phyloP scores from a whole-genome alignment of 2,797 vertebrate species.

The Danio kyathit region DNA sequence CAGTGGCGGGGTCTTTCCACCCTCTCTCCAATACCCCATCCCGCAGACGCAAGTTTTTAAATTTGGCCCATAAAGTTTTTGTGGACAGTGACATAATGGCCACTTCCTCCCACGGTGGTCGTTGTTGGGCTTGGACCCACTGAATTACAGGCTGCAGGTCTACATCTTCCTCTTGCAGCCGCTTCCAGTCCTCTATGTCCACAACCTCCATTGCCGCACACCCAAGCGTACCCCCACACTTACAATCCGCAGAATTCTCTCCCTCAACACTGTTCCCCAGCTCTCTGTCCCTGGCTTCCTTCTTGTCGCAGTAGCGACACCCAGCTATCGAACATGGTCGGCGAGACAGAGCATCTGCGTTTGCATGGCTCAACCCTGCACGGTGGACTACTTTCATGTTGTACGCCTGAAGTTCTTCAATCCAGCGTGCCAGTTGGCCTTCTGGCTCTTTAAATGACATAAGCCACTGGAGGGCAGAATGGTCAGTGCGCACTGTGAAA shows the following conservation, averaged over 20 bases:
- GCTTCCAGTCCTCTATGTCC: background rate
- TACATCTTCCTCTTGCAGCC: slow-evolving; percentile 39
- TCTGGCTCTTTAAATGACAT: slow-evolving; percentile 48
- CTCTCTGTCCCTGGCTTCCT: background rate
- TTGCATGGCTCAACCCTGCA: too few species aligned
- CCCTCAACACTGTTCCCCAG: background rate
- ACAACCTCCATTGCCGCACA: slow-evolving; percentile 11
- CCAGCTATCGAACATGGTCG: background rate
- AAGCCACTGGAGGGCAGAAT: slow-evolving; percentile 50
- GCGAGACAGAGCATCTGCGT: slow-evolving; percentile 35
- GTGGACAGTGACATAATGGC: background rate
- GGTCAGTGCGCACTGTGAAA: too few species aligned
- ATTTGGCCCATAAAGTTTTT: background rate
- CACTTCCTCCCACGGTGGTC: slow-evolving; percentile 29
- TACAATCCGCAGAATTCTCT: too few species aligned
- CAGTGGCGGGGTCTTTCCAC: slow-evolving; percentile 31
- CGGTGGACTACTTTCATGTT: slow-evolving; percentile 27
- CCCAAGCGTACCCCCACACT: background rate
- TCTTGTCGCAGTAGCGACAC: slow-evolving; percentile 17
- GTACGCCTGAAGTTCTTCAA: slow-evolving; percentile 21
- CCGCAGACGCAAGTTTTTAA: background rate
- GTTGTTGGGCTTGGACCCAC: slow-evolving; percentile 37
- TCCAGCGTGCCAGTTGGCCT: slow-evolving; percentile 13
- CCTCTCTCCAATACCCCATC: slow-evolving; percentile 45
- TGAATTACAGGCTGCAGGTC: slow-evolving; percentile 27